phyloP scores from a whole-genome alignment of 2,113 vertebrate genomes.

The Gila orcuttii region DNA sequence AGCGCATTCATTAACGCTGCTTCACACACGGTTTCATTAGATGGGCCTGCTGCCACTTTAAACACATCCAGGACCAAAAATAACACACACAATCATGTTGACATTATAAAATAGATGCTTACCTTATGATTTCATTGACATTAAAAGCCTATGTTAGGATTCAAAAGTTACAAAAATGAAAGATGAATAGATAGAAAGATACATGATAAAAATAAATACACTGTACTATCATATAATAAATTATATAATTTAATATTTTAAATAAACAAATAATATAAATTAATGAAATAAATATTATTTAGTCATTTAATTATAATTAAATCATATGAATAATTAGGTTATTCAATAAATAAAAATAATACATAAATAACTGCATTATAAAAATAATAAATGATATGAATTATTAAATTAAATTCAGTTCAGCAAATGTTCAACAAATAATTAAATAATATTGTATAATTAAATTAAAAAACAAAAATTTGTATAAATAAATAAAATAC shows the following conservation, averaged over 20 bases:
- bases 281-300: background rate
- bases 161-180: too few species aligned
- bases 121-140: background rate
- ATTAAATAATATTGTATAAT: background rate
- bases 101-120: background rate
- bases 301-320: too few species aligned
- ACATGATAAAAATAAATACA: background rate
- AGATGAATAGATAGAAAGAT: background rate
- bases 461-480: background rate
- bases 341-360: background rate
- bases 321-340: too few species aligned
- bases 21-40: constrained; percentile 54
- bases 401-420: too few species aligned
- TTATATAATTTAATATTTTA: background rate
- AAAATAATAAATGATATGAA: background rate
- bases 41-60: constrained; percentile 8
- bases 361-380: background rate
- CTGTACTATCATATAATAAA: background rate
- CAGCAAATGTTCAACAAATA: background rate
- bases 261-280: background rate
- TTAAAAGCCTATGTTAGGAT: background rate
- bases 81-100: background rate
- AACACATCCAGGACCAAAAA: constrained; percentile 1
- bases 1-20: constrained; percentile 8
- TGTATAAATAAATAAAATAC: background rate